A percentile compares a stretch with the other conserved stretches of the same genome.
These are phyloP conservation scores for Ptychodera flava DNA, from an alignment of 35 echinoderm and acorn worm genomes.

Conservation along the genomic window DNA sequence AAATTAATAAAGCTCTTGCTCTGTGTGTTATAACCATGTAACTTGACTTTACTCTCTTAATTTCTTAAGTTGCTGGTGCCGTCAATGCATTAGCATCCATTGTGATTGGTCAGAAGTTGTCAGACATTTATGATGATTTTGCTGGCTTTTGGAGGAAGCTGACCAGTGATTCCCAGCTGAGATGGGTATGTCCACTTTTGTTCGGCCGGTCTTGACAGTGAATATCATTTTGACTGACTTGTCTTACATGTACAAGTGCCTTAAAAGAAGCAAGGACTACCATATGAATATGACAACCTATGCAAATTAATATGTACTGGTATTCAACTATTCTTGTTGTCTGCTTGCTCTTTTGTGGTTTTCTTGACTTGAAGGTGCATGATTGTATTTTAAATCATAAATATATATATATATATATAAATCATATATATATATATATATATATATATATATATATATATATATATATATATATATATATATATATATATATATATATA, in stretches of 20 bases:
- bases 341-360: neutral
- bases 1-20: too few relatives aligned
- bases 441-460: too few relatives aligned
- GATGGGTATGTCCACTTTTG: conserved; percentile 84
- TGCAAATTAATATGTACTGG: too few relatives aligned
- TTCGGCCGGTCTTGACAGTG: too few relatives aligned
- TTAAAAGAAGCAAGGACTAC: too few relatives aligned
- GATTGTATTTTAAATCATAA: neutral
- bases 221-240: too few relatives aligned
- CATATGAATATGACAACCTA: too few relatives aligned
- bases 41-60: too few relatives aligned
- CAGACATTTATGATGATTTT: conserved; percentile 77
- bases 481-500: neutral
- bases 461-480: neutral
- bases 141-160: conserved; percentile 67
- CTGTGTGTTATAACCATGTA: too few relatives aligned
- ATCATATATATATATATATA: too few relatives aligned
- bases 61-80: conserved; percentile 72
- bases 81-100: conserved; percentile 50
- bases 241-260: too few relatives aligned
- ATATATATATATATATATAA: conserved; percentile 6
- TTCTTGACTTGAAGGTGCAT: neutral
- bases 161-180: conserved; percentile 74
- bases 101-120: conserved; percentile 49
- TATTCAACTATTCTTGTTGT: neutral